Conservation (phyloP, 2,797 vertebrate genomes). For the Basileuterus tristriatus region DNA sequence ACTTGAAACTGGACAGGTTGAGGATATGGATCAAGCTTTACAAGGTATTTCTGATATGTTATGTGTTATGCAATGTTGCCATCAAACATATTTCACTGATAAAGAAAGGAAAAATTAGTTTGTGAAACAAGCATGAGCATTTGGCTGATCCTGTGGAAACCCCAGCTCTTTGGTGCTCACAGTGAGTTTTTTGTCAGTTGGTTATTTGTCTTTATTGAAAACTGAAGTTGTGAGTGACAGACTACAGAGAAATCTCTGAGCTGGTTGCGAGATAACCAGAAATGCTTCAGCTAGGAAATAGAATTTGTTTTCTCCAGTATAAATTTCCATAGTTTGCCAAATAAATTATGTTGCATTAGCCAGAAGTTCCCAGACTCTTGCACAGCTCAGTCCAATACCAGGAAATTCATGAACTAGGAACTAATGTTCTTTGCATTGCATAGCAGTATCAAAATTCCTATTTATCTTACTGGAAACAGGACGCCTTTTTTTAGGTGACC, state of each 20-base stretch:
- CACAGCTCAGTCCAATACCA: background rate
- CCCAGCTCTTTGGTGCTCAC: background rate
- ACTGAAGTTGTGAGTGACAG: accelerated
- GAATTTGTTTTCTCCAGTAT: background rate
- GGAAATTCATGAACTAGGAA: background rate
- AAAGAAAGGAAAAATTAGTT: background rate
- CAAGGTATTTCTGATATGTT: background rate
- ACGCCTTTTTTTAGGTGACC: background rate
- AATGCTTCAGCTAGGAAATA: background rate
- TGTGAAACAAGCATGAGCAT: background rate
- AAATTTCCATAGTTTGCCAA: background rate
- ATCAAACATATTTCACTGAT: background rate
- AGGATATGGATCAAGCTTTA: background rate
- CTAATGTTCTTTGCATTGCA: background rate
- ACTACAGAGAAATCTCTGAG: background rate
- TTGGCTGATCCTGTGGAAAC: background rate
- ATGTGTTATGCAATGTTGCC: background rate
- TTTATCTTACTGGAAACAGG: background rate
- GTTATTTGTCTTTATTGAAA: background rate
- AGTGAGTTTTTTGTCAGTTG: background rate
- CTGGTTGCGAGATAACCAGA: background rate
- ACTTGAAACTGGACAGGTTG: background rate
- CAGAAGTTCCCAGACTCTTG: background rate
- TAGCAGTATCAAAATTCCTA: background rate
- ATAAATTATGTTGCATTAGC: background rate